These are phyloP conservation scores for Cremastobaeus sp. DNA, from an alignment of 2,888 invertebrate genomes.

Conservation along the genomic window DNA sequence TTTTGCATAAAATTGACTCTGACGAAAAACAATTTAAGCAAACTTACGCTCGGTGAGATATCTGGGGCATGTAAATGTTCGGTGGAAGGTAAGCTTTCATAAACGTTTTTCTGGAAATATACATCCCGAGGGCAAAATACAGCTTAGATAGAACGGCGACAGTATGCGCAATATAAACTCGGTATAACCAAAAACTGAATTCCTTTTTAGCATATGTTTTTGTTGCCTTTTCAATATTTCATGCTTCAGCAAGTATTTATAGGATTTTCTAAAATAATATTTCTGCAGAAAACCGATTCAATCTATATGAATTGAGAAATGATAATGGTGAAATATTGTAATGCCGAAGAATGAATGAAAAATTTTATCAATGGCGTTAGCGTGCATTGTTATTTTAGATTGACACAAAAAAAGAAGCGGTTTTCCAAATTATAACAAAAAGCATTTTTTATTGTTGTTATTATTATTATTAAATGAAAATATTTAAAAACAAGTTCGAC, in stretches of 20 bases:
- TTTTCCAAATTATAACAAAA: no score
- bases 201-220: conserved; percentile 33
- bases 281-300: neutral
- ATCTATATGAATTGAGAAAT: neutral
- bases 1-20: conserved; percentile 47
- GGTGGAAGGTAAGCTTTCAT: conserved; percentile 47
- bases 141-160: conserved; percentile 42
- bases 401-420: no score
- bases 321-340: neutral
- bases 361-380: no score
- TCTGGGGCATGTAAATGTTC: conserved; percentile 64
- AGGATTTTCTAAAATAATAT: conserved; percentile 1
- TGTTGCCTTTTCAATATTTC: conserved; percentile 17
- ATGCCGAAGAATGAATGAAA: no score
- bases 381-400: no score
- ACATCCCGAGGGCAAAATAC: conserved; percentile 53
- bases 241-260: neutral
- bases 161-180: conserved; percentile 30
- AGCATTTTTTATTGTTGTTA: no score
- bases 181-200: conserved; percentile 38
- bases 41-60: conserved; percentile 65
- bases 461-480: no score
- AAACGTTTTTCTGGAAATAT: conserved; percentile 46
- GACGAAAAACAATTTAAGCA: conserved; percentile 46
- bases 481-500: no score